A percentile compares a stretch with the other conserved stretches of the same genome.
phyloP scores from a whole-genome alignment of 1,140 invertebrate species.

The Hylaeus volcanicus region DNA sequence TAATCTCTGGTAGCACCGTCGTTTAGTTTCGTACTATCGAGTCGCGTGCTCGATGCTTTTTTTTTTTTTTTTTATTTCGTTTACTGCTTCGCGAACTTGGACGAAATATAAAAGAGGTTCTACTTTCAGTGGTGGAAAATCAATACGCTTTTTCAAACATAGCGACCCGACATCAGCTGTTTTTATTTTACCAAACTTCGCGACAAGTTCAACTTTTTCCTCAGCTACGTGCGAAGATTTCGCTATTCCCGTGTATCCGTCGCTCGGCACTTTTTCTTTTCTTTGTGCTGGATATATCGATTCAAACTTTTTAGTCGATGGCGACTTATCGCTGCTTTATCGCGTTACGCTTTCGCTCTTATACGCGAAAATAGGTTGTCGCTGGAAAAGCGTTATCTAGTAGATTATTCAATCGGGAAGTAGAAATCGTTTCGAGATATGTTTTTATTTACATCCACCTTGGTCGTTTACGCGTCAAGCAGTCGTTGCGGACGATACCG shows the following conservation, averaged over 20 bases:
- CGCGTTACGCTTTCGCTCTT: background rate
- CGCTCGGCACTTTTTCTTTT: background rate
- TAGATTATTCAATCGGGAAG: background rate
- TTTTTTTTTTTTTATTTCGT: background rate
- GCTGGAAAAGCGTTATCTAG: background rate
- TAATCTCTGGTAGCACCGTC: background rate
- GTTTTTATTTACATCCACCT: background rate
- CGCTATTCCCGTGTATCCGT: background rate
- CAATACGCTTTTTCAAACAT: constrained; percentile 58
- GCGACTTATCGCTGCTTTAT: background rate
- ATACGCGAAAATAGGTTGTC: background rate
- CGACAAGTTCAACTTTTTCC: constrained; percentile 7
- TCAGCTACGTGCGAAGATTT: background rate
- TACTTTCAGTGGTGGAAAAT: constrained; percentile 50
- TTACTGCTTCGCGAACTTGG: background rate
- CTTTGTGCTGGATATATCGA: background rate
- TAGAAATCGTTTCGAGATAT: background rate
- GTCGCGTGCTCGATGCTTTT: background rate
- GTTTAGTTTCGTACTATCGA: background rate
- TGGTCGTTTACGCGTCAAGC: background rate
- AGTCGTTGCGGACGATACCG: background rate
- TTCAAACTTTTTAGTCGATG: constrained; percentile 3
- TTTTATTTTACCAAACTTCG: constrained; percentile 45
- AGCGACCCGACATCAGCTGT: constrained; percentile 65
- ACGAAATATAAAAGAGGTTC: background rate